Conservation (phyloP, 2,113 vertebrate species). For the Herpetotheres cachinnans region DNA sequence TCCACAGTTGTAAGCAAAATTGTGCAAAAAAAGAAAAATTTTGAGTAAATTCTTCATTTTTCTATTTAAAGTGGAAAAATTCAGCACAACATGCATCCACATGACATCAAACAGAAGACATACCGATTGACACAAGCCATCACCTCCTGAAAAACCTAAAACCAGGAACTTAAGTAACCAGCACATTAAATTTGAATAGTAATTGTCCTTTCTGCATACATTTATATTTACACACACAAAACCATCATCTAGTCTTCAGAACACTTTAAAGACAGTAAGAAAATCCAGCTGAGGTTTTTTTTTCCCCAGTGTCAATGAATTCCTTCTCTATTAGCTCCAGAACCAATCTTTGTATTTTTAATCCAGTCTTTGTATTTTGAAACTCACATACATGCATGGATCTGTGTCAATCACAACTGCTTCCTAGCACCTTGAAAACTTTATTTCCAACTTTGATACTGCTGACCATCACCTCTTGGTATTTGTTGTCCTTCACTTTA, state of each 20-base stretch:
- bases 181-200: not conserved
- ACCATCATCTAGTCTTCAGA: not conserved
- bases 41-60: not conserved
- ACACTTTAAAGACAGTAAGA: not conserved
- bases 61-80: not conserved
- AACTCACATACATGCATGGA: not conserved
- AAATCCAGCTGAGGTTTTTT: not conserved
- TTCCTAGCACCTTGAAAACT: not conserved
- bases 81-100: not conserved
- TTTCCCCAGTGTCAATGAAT: not conserved
- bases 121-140: not conserved
- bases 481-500: not conserved
- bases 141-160: not conserved
- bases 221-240: not conserved
- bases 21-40: fast-evolving
- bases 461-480: not conserved
- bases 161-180: not conserved
- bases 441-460: not conserved
- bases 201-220: not conserved
- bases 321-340: not conserved
- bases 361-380: not conserved
- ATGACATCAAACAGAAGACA: not conserved
- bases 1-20: not conserved
- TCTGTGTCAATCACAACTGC: not conserved
- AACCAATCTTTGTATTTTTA: not conserved